Percentiles rank a stretch among this genome's conserved stretches.
phyloP scores from a whole-genome alignment of 2,797 vertebrate genomes.

The Megaceryle alcyon region DNA sequence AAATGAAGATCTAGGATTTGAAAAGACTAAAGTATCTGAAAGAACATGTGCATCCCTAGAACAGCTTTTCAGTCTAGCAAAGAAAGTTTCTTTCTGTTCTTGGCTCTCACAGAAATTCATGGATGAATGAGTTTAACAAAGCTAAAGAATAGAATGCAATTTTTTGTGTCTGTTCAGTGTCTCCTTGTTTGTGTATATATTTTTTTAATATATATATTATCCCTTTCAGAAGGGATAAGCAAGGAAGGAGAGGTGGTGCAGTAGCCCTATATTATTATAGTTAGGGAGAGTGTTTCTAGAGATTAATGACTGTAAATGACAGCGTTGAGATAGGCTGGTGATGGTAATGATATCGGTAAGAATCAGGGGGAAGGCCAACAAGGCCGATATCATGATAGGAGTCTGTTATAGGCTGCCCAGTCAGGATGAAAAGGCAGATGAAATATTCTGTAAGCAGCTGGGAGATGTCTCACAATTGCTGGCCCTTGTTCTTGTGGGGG shows the following conservation, averaged over 20 bases:
- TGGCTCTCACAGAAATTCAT: not conserved
- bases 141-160: not conserved
- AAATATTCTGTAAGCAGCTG: not conserved
- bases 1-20: constrained; percentile 22
- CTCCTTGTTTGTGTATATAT: not conserved
- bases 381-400: not conserved
- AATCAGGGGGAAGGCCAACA: not conserved
- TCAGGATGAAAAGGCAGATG: not conserved
- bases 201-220: not conserved
- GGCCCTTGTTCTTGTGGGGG: not conserved
- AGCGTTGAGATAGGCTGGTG: not conserved
- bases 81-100: not conserved
- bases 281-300: not conserved
- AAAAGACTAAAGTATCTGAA: constrained; percentile 19
- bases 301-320: not conserved
- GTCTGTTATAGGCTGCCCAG: not conserved
- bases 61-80: not conserved
- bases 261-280: not conserved
- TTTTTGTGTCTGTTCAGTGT: not conserved
- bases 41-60: constrained; percentile 7
- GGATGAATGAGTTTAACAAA: not conserved
- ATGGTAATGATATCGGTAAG: not conserved
- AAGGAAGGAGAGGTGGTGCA: not conserved
- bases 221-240: not conserved
- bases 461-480: not conserved